phyloP scores from a whole-genome alignment of 2,888 invertebrate species.

The Ernsta delagoae region DNA sequence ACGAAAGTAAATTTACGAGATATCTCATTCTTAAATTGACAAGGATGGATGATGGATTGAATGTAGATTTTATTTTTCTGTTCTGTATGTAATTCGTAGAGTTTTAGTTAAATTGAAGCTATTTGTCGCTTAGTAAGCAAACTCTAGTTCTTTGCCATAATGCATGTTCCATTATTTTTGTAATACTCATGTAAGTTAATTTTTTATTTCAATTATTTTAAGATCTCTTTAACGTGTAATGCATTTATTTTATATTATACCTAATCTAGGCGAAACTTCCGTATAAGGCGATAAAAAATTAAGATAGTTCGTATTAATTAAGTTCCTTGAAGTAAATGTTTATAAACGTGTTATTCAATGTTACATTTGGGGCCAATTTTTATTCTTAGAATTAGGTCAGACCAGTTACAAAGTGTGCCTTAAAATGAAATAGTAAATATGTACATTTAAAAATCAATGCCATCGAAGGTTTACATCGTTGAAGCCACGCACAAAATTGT shows the following conservation, averaged over 20 bases:
- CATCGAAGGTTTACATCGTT: slow-evolving; percentile 54
- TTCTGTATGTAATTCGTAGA: slow-evolving; percentile 65
- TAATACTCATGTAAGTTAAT: slow-evolving; percentile 82
- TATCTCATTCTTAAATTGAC: slow-evolving; percentile 10
- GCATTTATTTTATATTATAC: slow-evolving; percentile 81
- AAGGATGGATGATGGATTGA: slow-evolving; percentile 7
- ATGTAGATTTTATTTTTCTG: slow-evolving; percentile 15
- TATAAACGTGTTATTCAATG: slow-evolving; percentile 55
- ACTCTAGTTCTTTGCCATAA: slow-evolving; percentile 84
- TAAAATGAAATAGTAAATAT: slow-evolving; percentile 54
- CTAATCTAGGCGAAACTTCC: slow-evolving; percentile 64
- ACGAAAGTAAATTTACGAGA: slow-evolving; percentile 19
- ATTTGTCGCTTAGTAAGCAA: slow-evolving; percentile 81
- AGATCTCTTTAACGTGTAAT: slow-evolving; percentile 83
- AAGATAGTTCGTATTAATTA: slow-evolving; percentile 52
- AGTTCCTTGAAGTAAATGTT: slow-evolving; percentile 70
- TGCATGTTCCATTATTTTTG: slow-evolving; percentile 84
- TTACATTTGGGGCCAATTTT: slow-evolving; percentile 65
- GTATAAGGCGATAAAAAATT: slow-evolving; percentile 58
- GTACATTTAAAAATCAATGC: slow-evolving; percentile 63
- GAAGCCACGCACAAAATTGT: slow-evolving; percentile 56
- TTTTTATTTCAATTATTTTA: slow-evolving; percentile 80
- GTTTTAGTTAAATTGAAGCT: slow-evolving; percentile 77
- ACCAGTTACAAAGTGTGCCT: slow-evolving; percentile 67
- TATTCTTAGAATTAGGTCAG: slow-evolving; percentile 55